Conservation (phyloP, 2,888 invertebrate genomes). For the Meliscaeva auricollis region DNA sequence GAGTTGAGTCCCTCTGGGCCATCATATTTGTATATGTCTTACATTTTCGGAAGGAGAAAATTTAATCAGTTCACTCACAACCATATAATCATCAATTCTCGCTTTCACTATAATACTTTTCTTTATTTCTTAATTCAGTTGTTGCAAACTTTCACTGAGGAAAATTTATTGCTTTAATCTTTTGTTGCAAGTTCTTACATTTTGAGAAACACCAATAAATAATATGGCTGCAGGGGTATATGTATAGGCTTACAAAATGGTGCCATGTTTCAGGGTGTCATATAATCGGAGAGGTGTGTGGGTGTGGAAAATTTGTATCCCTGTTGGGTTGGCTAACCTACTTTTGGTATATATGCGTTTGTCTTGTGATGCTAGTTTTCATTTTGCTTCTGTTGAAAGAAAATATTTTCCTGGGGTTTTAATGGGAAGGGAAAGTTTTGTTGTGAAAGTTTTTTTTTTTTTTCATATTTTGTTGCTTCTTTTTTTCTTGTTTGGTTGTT, state of each 20-base stretch:
- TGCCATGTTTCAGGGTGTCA: background rate
- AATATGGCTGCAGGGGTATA: constrained; percentile 3
- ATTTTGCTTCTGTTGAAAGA: constrained; percentile 19
- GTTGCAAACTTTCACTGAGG: constrained; percentile 52
- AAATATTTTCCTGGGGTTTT: constrained; percentile 56
- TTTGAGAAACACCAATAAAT: constrained; percentile 48
- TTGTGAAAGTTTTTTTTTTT: background rate
- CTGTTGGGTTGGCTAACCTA: constrained; percentile 1
- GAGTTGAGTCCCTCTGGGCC: constrained; percentile 24
- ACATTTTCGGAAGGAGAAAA: constrained; percentile 25
- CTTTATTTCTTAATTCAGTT: constrained; percentile 25
- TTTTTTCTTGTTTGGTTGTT: background rate
- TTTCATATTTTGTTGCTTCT: background rate
- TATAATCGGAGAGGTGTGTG: background rate
- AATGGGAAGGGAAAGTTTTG: constrained; percentile 55
- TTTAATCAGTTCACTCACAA: constrained; percentile 60
- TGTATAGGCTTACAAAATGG: constrained; percentile 15
- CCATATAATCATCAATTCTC: constrained; percentile 40
- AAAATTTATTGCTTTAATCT: constrained; percentile 69
- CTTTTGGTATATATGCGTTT: constrained; percentile 13
- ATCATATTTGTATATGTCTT: constrained; percentile 44
- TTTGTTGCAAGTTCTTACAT: constrained; percentile 54
- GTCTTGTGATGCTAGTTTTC: constrained; percentile 49
- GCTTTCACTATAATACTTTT: constrained; percentile 42
- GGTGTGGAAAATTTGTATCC: background rate